Percentiles rank a stretch among this genome's conserved stretches.
Evolutionary conservation across 2,888 invertebrate species (phyloP).

Genomic region (Pristionchus entomophagus): DNA sequence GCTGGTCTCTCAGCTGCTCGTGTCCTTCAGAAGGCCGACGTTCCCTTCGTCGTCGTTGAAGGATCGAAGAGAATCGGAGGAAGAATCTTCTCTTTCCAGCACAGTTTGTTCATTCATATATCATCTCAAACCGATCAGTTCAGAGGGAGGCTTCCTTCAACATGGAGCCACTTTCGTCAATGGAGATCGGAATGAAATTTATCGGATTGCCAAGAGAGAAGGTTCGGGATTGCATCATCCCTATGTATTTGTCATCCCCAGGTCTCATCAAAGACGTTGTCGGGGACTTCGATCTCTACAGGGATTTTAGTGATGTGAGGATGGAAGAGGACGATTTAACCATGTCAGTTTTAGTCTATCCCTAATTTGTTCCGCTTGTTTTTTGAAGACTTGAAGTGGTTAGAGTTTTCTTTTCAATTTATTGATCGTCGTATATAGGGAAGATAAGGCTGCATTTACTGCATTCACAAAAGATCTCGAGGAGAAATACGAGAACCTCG

Average conservation of each 20-base stretch:
- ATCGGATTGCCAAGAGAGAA: conserved; percentile 56
- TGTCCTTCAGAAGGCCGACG: not conserved
- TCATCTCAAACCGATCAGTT: not conserved
- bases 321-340: not conserved
- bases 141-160: conserved; percentile 64
- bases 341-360: not conserved
- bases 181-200: conserved; percentile 68
- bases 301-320: not conserved
- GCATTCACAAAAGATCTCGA: conserved; percentile 6
- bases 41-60: conserved; percentile 54
- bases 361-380: too few relatives aligned
- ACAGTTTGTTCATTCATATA: not conserved
- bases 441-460: not conserved
- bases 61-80: conserved; percentile 68
- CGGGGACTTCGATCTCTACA: conserved; percentile 39
- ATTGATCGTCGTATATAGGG: too few relatives aligned
- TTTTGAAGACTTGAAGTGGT: too few relatives aligned
- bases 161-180: conserved; percentile 72
- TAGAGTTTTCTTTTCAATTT: too few relatives aligned
- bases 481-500: not conserved
- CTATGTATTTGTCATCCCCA: not conserved
- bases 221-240: not conserved
- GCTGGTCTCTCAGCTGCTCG: conserved; percentile 44
- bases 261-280: conserved; percentile 1
- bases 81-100: conserved; percentile 62